These are phyloP conservation scores for Orestias chungarensis DNA, from an alignment of 2,797 vertebrate genomes.

Conservation along the genomic window DNA sequence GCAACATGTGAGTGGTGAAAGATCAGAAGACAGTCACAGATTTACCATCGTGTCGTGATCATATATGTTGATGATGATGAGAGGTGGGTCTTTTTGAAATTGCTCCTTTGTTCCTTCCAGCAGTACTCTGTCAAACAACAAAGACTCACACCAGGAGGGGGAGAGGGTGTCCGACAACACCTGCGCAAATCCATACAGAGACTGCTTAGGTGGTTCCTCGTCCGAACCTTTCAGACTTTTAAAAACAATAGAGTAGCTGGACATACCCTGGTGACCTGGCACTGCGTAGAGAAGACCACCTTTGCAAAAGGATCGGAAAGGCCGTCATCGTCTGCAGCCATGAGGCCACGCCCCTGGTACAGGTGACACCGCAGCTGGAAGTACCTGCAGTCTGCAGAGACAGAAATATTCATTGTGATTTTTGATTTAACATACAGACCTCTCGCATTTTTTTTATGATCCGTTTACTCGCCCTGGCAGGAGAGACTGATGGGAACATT, in stretches of 20 bases:
- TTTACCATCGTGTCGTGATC: conserved; percentile 89
- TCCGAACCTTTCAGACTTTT: background rate
- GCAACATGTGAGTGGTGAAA: background rate
- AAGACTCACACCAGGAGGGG: conserved; percentile 89
- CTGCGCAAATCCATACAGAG: conserved; percentile 63
- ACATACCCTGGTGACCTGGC: conserved; percentile 86
- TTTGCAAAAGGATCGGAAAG: conserved; percentile 90
- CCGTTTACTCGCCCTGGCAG: conserved; percentile 83
- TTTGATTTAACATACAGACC: background rate
- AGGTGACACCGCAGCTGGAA: conserved; percentile 93
- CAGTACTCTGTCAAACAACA: conserved; percentile 89
- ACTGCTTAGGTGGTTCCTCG: background rate
- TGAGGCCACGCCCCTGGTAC: conserved; percentile 90
- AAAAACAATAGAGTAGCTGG: background rate
- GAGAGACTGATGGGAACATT: conserved; percentile 79
- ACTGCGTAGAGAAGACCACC: conserved; percentile 91
- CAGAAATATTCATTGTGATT: background rate
- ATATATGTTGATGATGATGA: conserved; percentile 87
- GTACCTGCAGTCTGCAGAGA: conserved; percentile 83
- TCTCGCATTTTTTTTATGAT: background rate
- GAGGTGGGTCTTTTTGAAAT: conserved; percentile 85
- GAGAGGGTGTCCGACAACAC: conserved; percentile 87
- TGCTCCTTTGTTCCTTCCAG: conserved; percentile 89
- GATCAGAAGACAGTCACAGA: background rate
- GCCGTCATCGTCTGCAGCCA: conserved; percentile 90